Conservation (phyloP, 2,888 invertebrate species). For the Cenopis cana region DNA sequence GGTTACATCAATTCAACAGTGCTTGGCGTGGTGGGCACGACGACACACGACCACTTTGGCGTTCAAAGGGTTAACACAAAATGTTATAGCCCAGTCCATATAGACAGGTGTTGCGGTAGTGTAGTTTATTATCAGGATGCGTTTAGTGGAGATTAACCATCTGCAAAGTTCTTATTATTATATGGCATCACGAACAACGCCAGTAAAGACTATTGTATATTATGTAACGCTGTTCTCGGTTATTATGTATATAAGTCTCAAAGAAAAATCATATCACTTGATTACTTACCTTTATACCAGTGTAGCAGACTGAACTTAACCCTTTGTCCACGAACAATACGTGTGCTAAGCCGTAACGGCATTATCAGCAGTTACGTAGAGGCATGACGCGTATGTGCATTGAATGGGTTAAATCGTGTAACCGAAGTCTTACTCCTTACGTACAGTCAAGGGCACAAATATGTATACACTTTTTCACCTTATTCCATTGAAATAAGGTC, state of each 20-base stretch:
- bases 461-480: too few relatives aligned
- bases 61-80: too few relatives aligned
- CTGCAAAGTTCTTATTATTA: background rate
- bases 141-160: background rate
- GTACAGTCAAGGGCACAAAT: background rate
- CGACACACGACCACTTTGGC: too few relatives aligned
- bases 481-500: too few relatives aligned
- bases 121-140: background rate
- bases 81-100: background rate
- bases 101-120: background rate
- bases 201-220: background rate
- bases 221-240: background rate
- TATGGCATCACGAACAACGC: background rate
- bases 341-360: too few relatives aligned
- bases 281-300: conserved; percentile 10
- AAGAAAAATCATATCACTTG: conserved; percentile 24
- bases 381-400: too few relatives aligned
- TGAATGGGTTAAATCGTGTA: background rate
- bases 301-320: conserved; percentile 7
- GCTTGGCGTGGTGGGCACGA: too few relatives aligned
- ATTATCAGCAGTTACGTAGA: too few relatives aligned
- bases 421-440: background rate
- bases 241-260: background rate
- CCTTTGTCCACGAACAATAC: too few relatives aligned
- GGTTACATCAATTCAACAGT: too few relatives aligned